Conservation (phyloP, 2,113 vertebrate genomes). For the Mobula hypostoma region DNA sequence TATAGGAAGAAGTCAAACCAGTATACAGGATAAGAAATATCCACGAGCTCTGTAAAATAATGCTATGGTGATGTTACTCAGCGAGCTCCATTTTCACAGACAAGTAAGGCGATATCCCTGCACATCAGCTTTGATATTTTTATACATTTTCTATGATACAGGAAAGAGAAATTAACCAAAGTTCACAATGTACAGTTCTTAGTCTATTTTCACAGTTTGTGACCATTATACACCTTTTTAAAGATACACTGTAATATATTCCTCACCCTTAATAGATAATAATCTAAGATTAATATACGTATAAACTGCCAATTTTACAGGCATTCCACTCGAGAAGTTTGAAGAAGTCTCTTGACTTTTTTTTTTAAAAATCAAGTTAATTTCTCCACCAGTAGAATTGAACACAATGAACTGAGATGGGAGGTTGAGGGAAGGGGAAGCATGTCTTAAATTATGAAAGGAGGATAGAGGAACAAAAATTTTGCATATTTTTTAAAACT, state of each 20-base stretch:
- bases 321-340: constrained; percentile 47
- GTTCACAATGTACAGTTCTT: constrained; percentile 72
- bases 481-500: constrained; percentile 3
- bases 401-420: constrained; percentile 10
- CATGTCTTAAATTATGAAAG: not conserved
- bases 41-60: constrained; percentile 61
- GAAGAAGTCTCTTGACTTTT: constrained; percentile 26
- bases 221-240: constrained; percentile 78
- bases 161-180: constrained; percentile 57
- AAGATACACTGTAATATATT: constrained; percentile 76
- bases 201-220: constrained; percentile 74
- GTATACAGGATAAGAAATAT: constrained; percentile 61
- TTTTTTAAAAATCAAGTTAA: not conserved
- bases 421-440: not conserved
- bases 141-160: constrained; percentile 70
- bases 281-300: constrained; percentile 63
- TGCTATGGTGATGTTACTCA: constrained; percentile 47
- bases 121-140: constrained; percentile 63
- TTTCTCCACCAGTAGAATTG: constrained; percentile 30
- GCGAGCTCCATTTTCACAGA: constrained; percentile 67
- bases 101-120: constrained; percentile 75
- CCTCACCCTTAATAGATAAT: constrained; percentile 62
- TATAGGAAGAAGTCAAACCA: constrained; percentile 63
- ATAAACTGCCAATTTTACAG: constrained; percentile 57
- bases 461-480: not conserved